Evolutionary conservation across 2,113 vertebrate species (phyloP), one percentile per base, ranked within the genome.

Genomic region (Pardalotus punctatus): DNA sequence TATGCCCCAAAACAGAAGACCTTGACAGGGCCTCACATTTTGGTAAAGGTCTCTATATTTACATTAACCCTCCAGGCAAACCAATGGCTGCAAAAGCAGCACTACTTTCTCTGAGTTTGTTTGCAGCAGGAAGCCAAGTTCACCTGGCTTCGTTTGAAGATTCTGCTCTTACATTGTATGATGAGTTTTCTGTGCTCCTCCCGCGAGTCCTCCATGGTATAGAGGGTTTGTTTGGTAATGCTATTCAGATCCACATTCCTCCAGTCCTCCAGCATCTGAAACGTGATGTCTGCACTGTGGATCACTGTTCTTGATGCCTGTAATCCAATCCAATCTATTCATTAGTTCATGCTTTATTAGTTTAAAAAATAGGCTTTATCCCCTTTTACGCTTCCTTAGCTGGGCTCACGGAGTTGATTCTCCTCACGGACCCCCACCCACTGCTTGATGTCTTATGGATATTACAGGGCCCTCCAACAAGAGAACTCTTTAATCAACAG

Each of bases 181-280:
- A 99, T 99, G 97, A 99, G 99, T 90, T 98, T 99, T 94, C 99
- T 97, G 97, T 99, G 99, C 72, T 99, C 99, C 40, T 99, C 99
- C 36, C 98, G 98, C 7, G 99, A 99, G 95, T 99, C 99, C 96
- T 99, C 99, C 99, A 99, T 99, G 78, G 99, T 99, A 95, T 99
- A 99, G 88, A 99, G 98, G 56, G 99, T 99, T 97, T 99, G 99
- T 98, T 99, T 99, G 97, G 99, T 99, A 98, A 99, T 99, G 98
- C 99, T 99, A 97, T 98, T 99, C 96, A 99, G 97, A 97, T 99
- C 99, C 97, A 99, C 99, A 36, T 99, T 99, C 96, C 99, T 98
- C 99, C 99, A 99, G 98, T 99, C 99, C 96, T 99, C 99, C 97
- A 99, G 98, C 99, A 99, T 99, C 97, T 99, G 99, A 97, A 99